Evolutionary conservation across 1,140 invertebrate species (phyloP), one percentile per base, ranked within the genome.

Genomic region (Cotesia glomerata): DNA sequence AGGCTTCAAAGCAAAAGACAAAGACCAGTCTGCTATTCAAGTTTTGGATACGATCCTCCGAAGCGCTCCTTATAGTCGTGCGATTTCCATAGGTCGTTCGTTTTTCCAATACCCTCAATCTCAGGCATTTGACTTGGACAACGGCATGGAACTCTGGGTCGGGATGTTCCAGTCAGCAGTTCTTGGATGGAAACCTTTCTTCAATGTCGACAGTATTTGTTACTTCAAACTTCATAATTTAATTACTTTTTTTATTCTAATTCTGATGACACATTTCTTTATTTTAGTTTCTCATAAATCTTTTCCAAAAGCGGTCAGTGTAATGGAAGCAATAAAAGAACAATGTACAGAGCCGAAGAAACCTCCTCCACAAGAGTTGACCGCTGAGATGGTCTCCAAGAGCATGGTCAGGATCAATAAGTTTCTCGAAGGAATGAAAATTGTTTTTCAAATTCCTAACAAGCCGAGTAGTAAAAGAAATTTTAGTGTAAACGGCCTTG

Each of bases 21-120:
- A 5, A 35, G 93, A 95, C 3, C 90, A 91, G 79, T 91, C 92
- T 45, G 89, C 90, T 0, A 82, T 95, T 9, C 93, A 94, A 84
- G 94, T 92, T 61, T 80, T 98, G 1, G 95, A 98, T 83, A 91
- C 97, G 0, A 92, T 97, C 56, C 88, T 98, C 73, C 88, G 92
- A 65, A 91, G 92, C 75, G 89, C 82, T 18, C 72, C 85, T 8
- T 64, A 75, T 45, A 75, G 8, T 62, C 71, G 71, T 26, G 62
- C 54, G n/a, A 74, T 72, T 14, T 3, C 54, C 39, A 86, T 87
- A 34, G 90, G 89, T 1, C 79, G 88, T 34, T 89, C 89, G 36
- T 91, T 88, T 71, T 91, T 90, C 77, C 83, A 80, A 39, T 82
- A 81, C 5, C 89, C 89, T 3, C 4, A 3, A 26, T 79, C 81